Evolutionary conservation across 1,140 invertebrate genomes (phyloP), one percentile per base, ranked within the genome.

Genomic region (Drosophila mauritiana): DNA sequence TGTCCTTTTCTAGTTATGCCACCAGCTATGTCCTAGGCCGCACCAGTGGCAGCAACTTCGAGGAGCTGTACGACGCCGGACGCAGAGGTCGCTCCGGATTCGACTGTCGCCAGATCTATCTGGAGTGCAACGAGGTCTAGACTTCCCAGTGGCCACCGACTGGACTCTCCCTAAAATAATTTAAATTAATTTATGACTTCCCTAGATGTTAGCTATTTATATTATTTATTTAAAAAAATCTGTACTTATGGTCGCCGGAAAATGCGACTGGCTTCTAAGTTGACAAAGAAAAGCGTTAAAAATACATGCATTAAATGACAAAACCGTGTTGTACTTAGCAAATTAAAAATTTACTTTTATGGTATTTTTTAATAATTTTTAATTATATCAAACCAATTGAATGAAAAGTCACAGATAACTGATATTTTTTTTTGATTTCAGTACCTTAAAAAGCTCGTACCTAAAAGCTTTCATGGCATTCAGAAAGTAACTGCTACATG

Each of bases 71-170:
- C 86, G 96, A 97, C 76, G 97, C 97, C 0, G 96, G 96, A 15
- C 94, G 96, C 92, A 93, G 95, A 67, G 97, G 97, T 22, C 94
- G 97, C 86, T 95, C 95, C 37, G 97, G 97, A 17, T 95, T 97
- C 61, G 96, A 97, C 90, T 98, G 97, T 84, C 94, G 95, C 81
- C 95, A 96, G 85, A 93, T 97, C 49, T 97, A 96, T 93, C 93
- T 97, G 63, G 94, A 97, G 85, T 98, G 97, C 92, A 97, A 97
- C 92, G 96, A 97, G 93, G 95, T 97, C 92, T 97, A 96, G 94
- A 80, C 40, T 40, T 13, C 37, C 52, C 20, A 49, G 65, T 73
- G 56, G 46, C 48, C 65, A 42, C 51, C 51, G 62, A 80, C 77
- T 83, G 84, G 84, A 80, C 61, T 70, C 56, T 48, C 69, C 75